Conservation (phyloP, 2,113 vertebrate genomes). For the Catharus bicknelli region DNA sequence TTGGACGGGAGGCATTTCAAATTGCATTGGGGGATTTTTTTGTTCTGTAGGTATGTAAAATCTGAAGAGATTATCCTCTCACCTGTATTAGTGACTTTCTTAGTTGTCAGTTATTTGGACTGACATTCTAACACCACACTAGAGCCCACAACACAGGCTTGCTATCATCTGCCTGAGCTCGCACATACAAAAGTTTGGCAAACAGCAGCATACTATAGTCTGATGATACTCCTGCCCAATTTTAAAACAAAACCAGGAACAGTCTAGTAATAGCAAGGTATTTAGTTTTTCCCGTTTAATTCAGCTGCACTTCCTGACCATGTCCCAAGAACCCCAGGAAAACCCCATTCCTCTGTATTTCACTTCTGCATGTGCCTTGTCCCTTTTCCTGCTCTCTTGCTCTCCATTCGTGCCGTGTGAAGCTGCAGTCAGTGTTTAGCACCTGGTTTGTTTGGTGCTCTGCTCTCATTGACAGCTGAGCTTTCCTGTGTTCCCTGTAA, state of each 20-base stretch:
- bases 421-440: neutral
- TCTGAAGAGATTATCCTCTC: neutral
- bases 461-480: neutral
- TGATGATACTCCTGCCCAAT: neutral
- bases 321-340: neutral
- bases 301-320: neutral
- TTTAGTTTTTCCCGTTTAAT: neutral
- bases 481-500: neutral
- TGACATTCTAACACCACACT: neutral
- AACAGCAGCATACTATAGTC: neutral
- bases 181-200: neutral
- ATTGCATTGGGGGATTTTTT: neutral
- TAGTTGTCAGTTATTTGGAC: neutral
- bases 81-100: neutral
- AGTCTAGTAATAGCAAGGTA: neutral
- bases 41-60: neutral
- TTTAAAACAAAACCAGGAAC: neutral
- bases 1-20: neutral
- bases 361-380: neutral
- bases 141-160: neutral
- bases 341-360: neutral
- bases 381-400: neutral
- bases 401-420: rapidly evolving
- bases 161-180: neutral
- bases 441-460: neutral